Conservation (phyloP, 2,797 vertebrate genomes). For the Danio albolineatus region DNA sequence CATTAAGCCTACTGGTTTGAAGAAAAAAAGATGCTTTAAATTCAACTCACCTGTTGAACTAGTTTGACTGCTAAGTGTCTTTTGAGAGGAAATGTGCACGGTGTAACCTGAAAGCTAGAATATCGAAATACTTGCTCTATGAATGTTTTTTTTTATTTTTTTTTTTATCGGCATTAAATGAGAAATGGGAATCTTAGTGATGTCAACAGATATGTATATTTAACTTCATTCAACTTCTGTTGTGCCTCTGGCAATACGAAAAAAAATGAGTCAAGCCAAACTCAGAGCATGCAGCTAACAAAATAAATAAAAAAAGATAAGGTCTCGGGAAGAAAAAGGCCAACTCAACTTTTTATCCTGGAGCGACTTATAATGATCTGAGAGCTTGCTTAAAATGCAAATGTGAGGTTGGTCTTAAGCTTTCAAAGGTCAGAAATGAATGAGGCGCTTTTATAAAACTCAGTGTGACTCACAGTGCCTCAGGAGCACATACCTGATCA, state of each 20-base stretch:
- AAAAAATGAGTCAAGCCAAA: no score
- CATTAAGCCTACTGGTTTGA: not conserved
- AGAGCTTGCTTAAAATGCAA: slow-evolving; percentile 54
- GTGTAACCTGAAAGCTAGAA: not conserved
- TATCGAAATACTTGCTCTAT: not conserved
- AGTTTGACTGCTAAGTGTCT: not conserved
- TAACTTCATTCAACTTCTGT: slow-evolving; percentile 17
- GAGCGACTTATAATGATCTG: slow-evolving; percentile 46
- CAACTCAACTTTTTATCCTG: slow-evolving; percentile 44
- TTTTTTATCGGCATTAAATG: not conserved
- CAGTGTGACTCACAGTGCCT: slow-evolving; percentile 40
- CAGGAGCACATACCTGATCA: slow-evolving; percentile 52
- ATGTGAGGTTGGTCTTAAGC: slow-evolving; percentile 38
- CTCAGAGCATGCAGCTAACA: not conserved
- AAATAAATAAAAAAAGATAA: not conserved
- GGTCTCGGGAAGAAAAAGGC: slow-evolving; percentile 32
- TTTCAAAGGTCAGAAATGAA: slow-evolving; percentile 53
- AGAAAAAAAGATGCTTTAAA: not conserved
- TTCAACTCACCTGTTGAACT: not conserved
- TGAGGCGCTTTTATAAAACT: slow-evolving; percentile 56
- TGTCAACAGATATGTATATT: slow-evolving; percentile 3
- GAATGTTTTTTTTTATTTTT: no score
- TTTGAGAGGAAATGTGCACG: not conserved
- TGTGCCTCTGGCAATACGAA: slow-evolving; percentile 41
- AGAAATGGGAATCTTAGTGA: not conserved